phyloP scores from a whole-genome alignment of 2,888 invertebrate species.

The Gisinianus flammeolus region DNA sequence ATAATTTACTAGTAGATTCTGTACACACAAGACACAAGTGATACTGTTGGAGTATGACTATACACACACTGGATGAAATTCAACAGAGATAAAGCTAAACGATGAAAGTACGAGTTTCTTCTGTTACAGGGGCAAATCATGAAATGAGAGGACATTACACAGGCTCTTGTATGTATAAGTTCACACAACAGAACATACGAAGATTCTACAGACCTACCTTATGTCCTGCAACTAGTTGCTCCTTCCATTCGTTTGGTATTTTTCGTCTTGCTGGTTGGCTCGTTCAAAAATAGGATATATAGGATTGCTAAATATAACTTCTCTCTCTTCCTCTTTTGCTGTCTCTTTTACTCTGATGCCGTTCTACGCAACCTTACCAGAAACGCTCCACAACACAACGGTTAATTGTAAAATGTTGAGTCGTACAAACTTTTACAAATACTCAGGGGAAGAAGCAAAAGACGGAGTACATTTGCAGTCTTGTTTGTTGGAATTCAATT shows the following conservation, averaged over 20 bases:
- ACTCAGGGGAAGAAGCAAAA: neutral
- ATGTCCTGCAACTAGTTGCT: neutral
- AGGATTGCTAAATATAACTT: constrained; percentile 39
- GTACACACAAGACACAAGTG: neutral
- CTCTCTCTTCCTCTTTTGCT: constrained; percentile 23
- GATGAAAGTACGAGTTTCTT: neutral
- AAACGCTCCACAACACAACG: neutral
- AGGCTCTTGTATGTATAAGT: neutral
- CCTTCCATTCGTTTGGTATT: constrained; percentile 16
- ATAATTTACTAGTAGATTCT: neutral
- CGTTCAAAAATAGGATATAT: constrained; percentile 45
- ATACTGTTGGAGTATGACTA: neutral
- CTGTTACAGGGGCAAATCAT: neutral
- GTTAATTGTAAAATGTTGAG: neutral
- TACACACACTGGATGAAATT: constrained; percentile 12
- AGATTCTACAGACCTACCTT: neutral
- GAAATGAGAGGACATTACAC: neutral
- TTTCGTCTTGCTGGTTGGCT: constrained; percentile 41
- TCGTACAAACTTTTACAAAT: neutral
- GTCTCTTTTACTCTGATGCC: neutral
- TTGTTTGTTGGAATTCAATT: no score
- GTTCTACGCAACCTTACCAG: neutral
- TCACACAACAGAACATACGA: neutral
- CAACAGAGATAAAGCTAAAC: constrained; percentile 2
- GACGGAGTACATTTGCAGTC: no score